These are phyloP conservation scores for Boloria euphrosyne DNA, from an alignment of 2,888 invertebrate genomes.

Conservation along the genomic window DNA sequence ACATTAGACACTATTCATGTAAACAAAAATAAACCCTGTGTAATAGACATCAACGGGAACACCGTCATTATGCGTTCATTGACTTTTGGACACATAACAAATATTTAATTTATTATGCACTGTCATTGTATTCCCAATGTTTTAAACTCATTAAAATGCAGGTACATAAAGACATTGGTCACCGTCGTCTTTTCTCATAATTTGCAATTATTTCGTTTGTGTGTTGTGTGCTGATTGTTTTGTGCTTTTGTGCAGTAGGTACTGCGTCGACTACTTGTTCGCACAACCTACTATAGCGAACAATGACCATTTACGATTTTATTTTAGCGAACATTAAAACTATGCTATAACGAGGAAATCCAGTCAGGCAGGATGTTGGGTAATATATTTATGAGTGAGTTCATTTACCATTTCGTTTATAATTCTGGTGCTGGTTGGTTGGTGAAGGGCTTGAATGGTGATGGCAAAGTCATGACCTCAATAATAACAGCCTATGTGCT, in stretches of 20 bases:
- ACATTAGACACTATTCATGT: constrained; percentile 26
- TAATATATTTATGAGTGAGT: constrained; percentile 72
- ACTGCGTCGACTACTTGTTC: constrained; percentile 47
- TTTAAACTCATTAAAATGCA: constrained; percentile 34
- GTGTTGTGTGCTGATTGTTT: constrained; percentile 52
- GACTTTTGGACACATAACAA: constrained; percentile 44
- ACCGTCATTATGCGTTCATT: constrained; percentile 50
- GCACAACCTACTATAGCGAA: constrained; percentile 55
- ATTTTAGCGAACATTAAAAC: constrained; percentile 66
- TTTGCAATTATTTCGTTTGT: constrained; percentile 51
- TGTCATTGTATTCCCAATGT: constrained; percentile 58
- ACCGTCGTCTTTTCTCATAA: constrained; percentile 51
- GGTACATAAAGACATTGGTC: constrained; percentile 42
- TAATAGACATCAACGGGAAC: constrained; percentile 71
- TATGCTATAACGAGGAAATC: constrained; percentile 54
- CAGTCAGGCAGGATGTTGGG: constrained; percentile 54
- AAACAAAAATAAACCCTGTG: constrained; percentile 44
- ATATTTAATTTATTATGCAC: constrained; percentile 48
- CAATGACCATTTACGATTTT: constrained; percentile 67
- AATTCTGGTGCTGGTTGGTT: constrained; percentile 69
- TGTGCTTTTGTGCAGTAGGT: constrained; percentile 49
- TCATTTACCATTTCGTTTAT: constrained; percentile 74
- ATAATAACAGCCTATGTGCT: not conserved
- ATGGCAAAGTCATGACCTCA: not conserved
- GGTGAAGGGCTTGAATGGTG: constrained; percentile 52